Evolutionary conservation across 2,888 invertebrate genomes (phyloP), one percentile per base, ranked within the genome.

Genomic region (Mycalesis mineus): DNA sequence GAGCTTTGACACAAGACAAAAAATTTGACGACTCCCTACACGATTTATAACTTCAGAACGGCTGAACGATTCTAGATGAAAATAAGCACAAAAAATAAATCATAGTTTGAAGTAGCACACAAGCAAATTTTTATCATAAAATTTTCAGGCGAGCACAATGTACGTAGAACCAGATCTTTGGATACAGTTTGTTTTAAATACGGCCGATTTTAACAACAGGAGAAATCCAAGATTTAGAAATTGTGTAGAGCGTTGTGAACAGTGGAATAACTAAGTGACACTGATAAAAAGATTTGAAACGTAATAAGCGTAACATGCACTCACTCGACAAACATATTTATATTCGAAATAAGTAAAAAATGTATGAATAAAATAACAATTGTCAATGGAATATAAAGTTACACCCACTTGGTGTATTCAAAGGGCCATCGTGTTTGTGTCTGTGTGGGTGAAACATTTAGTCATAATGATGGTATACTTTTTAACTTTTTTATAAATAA

Each of bases 301-400:
- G 2, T 29, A 41, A 51, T 15, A 40, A 15, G 40, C 15, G 39
- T 39, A 14, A 13, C 31, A 11, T 41, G 40, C 11, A 39, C 28
- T 15, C 29, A 40, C 29, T 40, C 39, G 51, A 51, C 29, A 51
- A 51, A 40, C 51, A 40, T 51, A 48, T 52, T 57, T 47, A 47
- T 52, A 52, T 41, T 48, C 40, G 36, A 54, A 45, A 54, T 50
- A 55, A 54, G 40, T 54, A 51, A 40, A 51, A 52, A 54, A 54
- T 51, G 50, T 54, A 31, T 37, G 47, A 51, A 50, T 57, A 54
- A 55, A 60, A 55, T 57, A 55, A 60, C 49, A 47, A 57, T 52
- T 48, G 41, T 47, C 52, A 55, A 57, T 54, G 41, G 47, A 57
- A 57, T 45, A 48, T 36, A 13, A 57, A 54, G 17, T 14, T 39